Base-by-base conservation (phyloP, 2,797 vertebrate genomes). In the Hozukius guyotensis region DNA sequence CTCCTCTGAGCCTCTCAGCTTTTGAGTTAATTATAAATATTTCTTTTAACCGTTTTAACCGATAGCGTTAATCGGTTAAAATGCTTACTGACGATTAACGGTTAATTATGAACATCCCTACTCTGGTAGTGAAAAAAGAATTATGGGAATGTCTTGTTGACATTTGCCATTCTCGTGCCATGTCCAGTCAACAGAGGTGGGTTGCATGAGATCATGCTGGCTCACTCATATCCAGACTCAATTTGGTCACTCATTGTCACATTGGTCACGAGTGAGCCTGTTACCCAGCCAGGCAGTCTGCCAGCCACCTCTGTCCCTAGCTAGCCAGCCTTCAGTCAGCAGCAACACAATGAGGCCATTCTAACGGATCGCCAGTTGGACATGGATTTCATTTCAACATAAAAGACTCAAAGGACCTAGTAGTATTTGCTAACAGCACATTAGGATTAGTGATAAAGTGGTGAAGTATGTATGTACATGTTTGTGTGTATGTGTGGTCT, bases 281-380 rank as follows among this genome's bases (percentile, higher is more conserved):
- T 91, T 86, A 81, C 64, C 77, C 80, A 82, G 80, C 71, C 84
- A 59, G 91, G 89, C 91, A 88, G 80, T 49, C 83, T 66, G 89
- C 91, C 92, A 90, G 81, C 75, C 85, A 85, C 85, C 90, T 87
- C 84, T 84, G 78, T 76, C 77, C 78, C 80, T 10, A 22, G 72
- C 74, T 77, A 68, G 69, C 10, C 82, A 66, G 81, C 60, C 76
- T 73, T 72, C 75, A 32, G 75, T 91, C 78, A 86, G 80, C 67
- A 79, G 31, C 70, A 75, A 71, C 69, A 94, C 89, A 94, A 93
- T 92, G 81, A 76, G 66, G 72, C 83, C 53, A 87, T 91, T 95
- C 80, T 91, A 64, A 14, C 52, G 34, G 65, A 53, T n/a, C 0
- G 12, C 77, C 75, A 85, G 61, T 84, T 72, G 59, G 60, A 86